Percentiles rank a stretch among this genome's conserved stretches.
These are phyloP conservation scores for Apodemus speciosus DNA, from an alignment of 2,113 vertebrate species.

Conservation along the genomic window DNA sequence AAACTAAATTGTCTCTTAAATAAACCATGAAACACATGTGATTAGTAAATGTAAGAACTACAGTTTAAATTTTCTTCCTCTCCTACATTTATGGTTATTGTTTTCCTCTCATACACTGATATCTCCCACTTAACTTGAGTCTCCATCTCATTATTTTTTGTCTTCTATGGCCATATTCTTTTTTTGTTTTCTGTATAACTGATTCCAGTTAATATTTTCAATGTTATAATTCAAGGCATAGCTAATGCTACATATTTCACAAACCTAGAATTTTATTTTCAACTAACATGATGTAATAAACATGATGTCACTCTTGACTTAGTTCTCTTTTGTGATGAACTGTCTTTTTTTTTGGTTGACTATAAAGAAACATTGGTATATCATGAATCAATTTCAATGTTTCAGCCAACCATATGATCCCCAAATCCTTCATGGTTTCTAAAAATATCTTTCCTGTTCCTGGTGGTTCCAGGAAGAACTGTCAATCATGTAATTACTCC, in stretches of 20 bases:
- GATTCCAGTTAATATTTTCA: background rate
- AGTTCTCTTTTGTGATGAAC: background rate
- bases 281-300: background rate
- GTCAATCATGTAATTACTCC: background rate
- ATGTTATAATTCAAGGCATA: constrained; percentile 23
- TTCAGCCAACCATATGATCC: background rate
- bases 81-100: background rate
- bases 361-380: background rate
- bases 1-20: background rate
- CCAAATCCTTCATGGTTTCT: background rate
- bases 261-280: background rate
- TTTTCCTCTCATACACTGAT: background rate
- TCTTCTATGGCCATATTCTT: background rate
- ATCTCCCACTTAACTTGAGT: background rate
- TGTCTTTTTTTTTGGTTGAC: background rate
- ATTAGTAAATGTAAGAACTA: background rate
- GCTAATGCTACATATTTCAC: background rate
- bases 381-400: background rate
- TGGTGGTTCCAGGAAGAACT: background rate
- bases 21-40: background rate
- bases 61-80: background rate
- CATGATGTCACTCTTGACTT: background rate
- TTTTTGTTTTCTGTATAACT: background rate
- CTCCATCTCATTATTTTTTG: background rate
- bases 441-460: background rate